Evolutionary conservation across 2,797 vertebrate species (phyloP).

Genomic region (Lagocephalus sceleratus): DNA sequence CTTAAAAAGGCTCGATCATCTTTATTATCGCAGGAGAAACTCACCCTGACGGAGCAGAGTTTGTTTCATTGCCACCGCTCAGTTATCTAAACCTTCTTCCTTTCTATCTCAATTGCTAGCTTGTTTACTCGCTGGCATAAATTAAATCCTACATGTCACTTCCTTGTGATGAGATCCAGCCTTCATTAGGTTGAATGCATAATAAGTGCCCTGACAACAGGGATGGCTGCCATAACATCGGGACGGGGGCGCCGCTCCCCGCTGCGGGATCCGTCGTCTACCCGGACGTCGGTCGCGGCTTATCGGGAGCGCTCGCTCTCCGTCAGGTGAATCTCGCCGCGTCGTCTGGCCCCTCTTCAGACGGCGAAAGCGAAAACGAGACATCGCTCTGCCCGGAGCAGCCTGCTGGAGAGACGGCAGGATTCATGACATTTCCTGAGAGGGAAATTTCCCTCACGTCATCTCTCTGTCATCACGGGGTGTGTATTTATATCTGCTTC

Average conservation of each 20-base stretch:
- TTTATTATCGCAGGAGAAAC: too few species aligned
- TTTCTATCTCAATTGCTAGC: constrained; percentile 27
- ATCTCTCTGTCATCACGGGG: background rate
- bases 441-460: background rate
- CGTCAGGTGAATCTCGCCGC: constrained; percentile 26
- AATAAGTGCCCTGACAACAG: constrained; percentile 21
- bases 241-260: constrained; percentile 48
- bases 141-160: constrained; percentile 22
- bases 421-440: constrained; percentile 5
- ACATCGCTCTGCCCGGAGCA: constrained; percentile 38
- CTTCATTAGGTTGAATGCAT: constrained; percentile 21
- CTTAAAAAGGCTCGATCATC: too few species aligned
- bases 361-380: constrained; percentile 28
- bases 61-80: too few species aligned
- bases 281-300: constrained; percentile 23
- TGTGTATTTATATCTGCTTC: background rate
- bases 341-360: constrained; percentile 27
- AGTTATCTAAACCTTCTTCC: constrained; percentile 3
- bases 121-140: constrained; percentile 14
- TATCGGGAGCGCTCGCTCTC: constrained; percentile 19
- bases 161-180: constrained; percentile 27
- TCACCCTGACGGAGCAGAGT: too few species aligned
- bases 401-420: constrained; percentile 24
- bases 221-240: constrained; percentile 39
- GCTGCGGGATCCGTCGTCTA: constrained; percentile 26